Evolutionary conservation across 2,888 invertebrate species (phyloP).

Genomic region (Eudemis profundana): DNA sequence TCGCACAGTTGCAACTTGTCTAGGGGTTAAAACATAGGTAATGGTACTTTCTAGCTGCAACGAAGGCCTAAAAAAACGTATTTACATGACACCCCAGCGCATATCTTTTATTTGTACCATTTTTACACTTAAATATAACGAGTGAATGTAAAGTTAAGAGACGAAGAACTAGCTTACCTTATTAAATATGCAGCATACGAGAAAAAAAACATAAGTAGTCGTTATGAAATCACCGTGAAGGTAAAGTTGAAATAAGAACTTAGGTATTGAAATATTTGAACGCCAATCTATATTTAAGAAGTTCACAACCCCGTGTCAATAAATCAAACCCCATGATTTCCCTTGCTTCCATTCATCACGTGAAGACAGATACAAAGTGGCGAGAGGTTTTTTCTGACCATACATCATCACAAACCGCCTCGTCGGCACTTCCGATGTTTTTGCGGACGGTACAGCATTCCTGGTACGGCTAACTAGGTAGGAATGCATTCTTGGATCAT

Average conservation of each 20-base stretch:
- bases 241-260: not conserved
- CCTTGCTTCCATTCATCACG: conserved; percentile 37
- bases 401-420: conserved; percentile 55
- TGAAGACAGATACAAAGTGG: conserved; percentile 47
- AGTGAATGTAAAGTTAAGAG: too few species aligned
- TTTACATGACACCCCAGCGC: too few species aligned
- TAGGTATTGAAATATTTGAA: not conserved
- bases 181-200: too few species aligned
- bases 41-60: too few species aligned
- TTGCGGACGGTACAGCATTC: conserved; percentile 45
- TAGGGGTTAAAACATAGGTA: too few species aligned
- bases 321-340: conserved; percentile 38
- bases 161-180: too few species aligned
- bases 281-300: conserved; percentile 35
- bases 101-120: too few species aligned
- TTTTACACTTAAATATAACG: too few species aligned
- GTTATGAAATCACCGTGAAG: too few species aligned
- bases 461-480: conserved; percentile 39
- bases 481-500: conserved; percentile 38
- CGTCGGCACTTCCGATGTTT: conserved; percentile 45
- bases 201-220: too few species aligned
- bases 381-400: conserved; percentile 47
- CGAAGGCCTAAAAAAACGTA: too few species aligned
- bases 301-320: conserved; percentile 37
- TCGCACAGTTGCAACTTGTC: too few species aligned